A percentile compares a stretch with the other conserved stretches of the same genome.
Evolutionary conservation across 2,888 invertebrate genomes (phyloP).

Genomic region (Polydrusus cervinus): DNA sequence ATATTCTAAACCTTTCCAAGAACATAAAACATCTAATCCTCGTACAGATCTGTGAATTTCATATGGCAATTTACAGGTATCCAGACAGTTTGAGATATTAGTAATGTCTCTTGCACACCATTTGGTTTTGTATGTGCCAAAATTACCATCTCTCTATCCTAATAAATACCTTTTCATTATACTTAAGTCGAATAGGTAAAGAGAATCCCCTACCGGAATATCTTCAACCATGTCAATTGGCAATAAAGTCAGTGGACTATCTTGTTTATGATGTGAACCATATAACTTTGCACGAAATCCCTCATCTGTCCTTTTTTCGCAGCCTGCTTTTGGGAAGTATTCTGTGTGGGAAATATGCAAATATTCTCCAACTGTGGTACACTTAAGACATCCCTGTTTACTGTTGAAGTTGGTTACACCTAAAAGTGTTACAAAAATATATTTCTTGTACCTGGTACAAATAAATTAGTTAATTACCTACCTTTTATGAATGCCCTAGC

Average conservation of each 20-base stretch:
- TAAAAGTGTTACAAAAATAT: constrained; percentile 13
- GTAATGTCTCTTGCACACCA: constrained; percentile 52
- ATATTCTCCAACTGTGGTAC: constrained; percentile 49
- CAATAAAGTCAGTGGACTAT: constrained; percentile 39
- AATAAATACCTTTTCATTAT: constrained; percentile 50
- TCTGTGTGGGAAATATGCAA: constrained; percentile 41
- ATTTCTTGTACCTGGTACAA: neutral
- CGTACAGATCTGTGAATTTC: too few species aligned
- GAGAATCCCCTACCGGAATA: constrained; percentile 53
- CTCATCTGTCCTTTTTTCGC: constrained; percentile 38
- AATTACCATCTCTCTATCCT: constrained; percentile 53
- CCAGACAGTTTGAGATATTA: constrained; percentile 47
- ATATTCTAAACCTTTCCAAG: constrained; percentile 34
- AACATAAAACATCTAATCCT: constrained; percentile 42
- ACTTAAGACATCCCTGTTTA: constrained; percentile 55
- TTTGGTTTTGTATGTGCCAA: constrained; percentile 54
- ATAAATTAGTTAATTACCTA: constrained; percentile 27
- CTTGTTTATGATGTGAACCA: constrained; percentile 49
- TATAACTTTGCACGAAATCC: constrained; percentile 42
- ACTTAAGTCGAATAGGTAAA: constrained; percentile 56
- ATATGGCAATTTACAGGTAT: constrained; percentile 52
- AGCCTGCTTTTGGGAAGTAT: constrained; percentile 43
- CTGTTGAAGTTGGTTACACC: constrained; percentile 54
- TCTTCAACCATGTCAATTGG: constrained; percentile 51
- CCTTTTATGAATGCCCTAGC: constrained; percentile 56